These are phyloP conservation scores for Nibea albiflora DNA, from an alignment of 2,113 vertebrate species.

Conservation along the genomic window DNA sequence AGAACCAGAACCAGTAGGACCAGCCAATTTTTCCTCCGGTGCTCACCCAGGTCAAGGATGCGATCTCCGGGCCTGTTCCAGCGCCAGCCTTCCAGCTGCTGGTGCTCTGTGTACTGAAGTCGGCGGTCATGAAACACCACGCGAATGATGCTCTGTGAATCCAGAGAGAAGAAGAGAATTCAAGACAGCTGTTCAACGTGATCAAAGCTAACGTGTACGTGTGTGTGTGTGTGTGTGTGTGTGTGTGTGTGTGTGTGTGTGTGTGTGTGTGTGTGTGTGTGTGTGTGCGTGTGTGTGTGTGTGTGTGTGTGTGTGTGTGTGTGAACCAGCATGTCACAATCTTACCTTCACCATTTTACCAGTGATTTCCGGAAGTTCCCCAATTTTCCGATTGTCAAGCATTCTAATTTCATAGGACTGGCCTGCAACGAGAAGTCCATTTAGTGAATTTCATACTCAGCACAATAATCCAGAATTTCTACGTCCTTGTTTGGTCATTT, in stretches of 20 bases:
- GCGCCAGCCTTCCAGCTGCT: constrained; percentile 97
- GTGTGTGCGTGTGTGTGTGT: background rate
- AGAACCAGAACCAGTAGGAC: background rate
- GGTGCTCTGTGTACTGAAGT: constrained; percentile 97
- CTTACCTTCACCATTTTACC: constrained; percentile 97
- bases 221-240: background rate
- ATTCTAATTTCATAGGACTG: constrained; percentile 99
- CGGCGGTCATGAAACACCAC: constrained; percentile 97
- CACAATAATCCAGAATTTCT: no score
- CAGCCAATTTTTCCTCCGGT: background rate
- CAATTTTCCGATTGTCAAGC: constrained; percentile 98
- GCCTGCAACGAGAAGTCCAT: constrained; percentile 81
- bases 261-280: no score
- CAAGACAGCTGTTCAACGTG: background rate
- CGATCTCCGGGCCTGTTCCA: constrained; percentile 98
- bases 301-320: background rate
- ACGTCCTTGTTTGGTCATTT: background rate
- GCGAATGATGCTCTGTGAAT: constrained; percentile 93
- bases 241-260: no score
- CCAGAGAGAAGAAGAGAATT: background rate
- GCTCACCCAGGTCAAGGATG: constrained; percentile 95
- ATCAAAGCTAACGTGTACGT: background rate
- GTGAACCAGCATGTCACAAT: background rate
- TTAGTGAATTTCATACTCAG: no score
- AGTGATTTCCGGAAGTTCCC: constrained; percentile 95